Conservation (phyloP, 2,797 vertebrate genomes). For the Botia kubotai region DNA sequence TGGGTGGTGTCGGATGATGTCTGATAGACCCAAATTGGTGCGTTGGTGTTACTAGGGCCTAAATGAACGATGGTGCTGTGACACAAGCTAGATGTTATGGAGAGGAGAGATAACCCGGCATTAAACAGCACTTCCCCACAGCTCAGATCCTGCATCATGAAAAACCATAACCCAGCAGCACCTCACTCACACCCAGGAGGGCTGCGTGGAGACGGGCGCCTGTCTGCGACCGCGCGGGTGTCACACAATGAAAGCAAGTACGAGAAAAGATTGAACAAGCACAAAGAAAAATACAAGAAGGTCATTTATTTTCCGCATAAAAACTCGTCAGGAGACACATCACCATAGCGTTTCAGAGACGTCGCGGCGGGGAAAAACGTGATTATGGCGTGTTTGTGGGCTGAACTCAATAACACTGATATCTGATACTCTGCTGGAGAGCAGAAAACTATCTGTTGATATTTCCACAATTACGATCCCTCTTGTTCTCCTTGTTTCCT, state of each 20-base stretch:
- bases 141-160: constrained; percentile 77
- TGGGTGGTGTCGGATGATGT: constrained; percentile 41
- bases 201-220: constrained; percentile 74
- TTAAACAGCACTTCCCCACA: constrained; percentile 67
- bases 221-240: constrained; percentile 72
- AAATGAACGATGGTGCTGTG: constrained; percentile 54
- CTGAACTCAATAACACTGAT: constrained; percentile 67
- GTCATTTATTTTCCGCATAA: constrained; percentile 76
- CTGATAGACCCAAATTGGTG: constrained; percentile 41
- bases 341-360: constrained; percentile 52
- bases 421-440: constrained; percentile 69
- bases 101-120: constrained; percentile 59
- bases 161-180: constrained; percentile 76
- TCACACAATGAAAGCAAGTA: constrained; percentile 72
- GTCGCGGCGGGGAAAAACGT: constrained; percentile 63
- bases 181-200: constrained; percentile 66
- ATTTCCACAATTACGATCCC: constrained; percentile 77
- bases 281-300: constrained; percentile 70
- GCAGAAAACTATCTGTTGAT: constrained; percentile 75
- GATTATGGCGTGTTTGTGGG: constrained; percentile 73
- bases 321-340: constrained; percentile 69
- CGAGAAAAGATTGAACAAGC: constrained; percentile 69
- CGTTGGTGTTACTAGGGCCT: constrained; percentile 34
- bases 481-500: constrained; percentile 62
- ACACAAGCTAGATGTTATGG: constrained; percentile 47